These are phyloP conservation scores for Plumapathes pennacea DNA, from an alignment of 92 coral and sea anemone species.

Conservation along the genomic window DNA sequence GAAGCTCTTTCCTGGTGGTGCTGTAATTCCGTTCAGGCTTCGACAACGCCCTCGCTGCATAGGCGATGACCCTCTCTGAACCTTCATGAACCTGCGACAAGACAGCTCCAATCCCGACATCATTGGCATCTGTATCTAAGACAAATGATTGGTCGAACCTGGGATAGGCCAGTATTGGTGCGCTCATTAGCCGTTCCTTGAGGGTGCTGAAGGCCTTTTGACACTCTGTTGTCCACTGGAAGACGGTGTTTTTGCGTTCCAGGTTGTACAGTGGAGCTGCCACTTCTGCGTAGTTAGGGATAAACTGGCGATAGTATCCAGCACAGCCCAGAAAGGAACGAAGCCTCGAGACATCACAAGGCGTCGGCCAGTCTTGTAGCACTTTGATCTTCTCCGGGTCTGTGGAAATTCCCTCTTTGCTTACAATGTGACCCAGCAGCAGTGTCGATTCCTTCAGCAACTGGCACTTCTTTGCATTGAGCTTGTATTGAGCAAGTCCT, in stretches of 20 bases:
- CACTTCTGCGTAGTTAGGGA: slow-evolving; percentile 26
- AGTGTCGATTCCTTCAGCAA: slow-evolving; percentile 7
- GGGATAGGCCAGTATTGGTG: slow-evolving; percentile 34
- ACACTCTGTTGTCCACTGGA: slow-evolving; percentile 18
- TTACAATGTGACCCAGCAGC: slow-evolving; percentile 30
- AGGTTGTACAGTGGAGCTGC: slow-evolving; percentile 19
- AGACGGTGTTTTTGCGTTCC: slow-evolving; percentile 14
- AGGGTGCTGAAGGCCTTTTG: slow-evolving; percentile 9
- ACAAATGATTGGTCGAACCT: slow-evolving; percentile 29
- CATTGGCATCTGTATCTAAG: slow-evolving; percentile 40
- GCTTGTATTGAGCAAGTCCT: slow-evolving; percentile 45
- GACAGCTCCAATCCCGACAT: slow-evolving; percentile 27
- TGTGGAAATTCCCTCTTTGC: slow-evolving; percentile 26
- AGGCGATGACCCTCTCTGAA: slow-evolving; percentile 21
- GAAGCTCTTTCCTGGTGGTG: slow-evolving; percentile 27
- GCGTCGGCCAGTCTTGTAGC: slow-evolving; percentile 17
- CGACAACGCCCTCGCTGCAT: slow-evolving; percentile 27
- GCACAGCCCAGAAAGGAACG: slow-evolving; percentile 18
- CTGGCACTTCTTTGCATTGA: slow-evolving; percentile 30
- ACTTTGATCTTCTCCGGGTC: slow-evolving; percentile 33
- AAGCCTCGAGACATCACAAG: slow-evolving; percentile 15
- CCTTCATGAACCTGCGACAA: slow-evolving; percentile 25
- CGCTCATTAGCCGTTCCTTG: slow-evolving; percentile 5
- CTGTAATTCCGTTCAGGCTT: slow-evolving; percentile 29
- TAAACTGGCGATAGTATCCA: slow-evolving; percentile 37